Evolutionary conservation across 2,797 vertebrate species (phyloP).

Genomic region (Anisognathus igniventris): DNA sequence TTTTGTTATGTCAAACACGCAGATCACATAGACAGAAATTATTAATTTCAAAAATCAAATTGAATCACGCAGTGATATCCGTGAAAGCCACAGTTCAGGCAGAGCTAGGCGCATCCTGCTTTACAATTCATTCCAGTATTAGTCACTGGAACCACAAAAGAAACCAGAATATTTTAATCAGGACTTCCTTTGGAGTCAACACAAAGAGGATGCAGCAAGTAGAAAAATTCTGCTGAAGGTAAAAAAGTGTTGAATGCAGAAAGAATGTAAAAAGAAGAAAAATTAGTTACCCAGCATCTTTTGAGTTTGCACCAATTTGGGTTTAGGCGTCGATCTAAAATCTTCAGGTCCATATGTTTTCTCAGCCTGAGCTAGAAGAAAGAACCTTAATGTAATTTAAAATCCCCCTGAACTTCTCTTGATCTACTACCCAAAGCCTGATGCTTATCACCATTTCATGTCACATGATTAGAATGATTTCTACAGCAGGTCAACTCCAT

Average conservation of each 20-base stretch:
- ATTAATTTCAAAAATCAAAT: neutral
- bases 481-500: neutral
- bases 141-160: neutral
- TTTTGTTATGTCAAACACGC: neutral
- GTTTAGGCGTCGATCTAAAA: conserved; percentile 28
- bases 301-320: conserved; percentile 28
- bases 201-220: neutral
- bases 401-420: neutral
- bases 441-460: neutral
- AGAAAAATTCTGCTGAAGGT: neutral
- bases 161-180: neutral
- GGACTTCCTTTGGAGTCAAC: neutral
- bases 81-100: neutral
- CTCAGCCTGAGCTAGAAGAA: conserved; percentile 38
- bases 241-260: neutral
- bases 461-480: neutral
- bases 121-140: neutral
- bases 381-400: conserved; percentile 3
- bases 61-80: neutral
- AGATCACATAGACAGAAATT: neutral
- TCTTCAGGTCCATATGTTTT: conserved; percentile 8
- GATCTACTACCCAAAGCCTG: neutral
- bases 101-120: neutral
- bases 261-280: neutral
- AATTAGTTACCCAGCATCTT: conserved; percentile 35